Evolutionary conservation across 2,797 vertebrate genomes (phyloP).

Genomic region (Esox masquinongy): DNA sequence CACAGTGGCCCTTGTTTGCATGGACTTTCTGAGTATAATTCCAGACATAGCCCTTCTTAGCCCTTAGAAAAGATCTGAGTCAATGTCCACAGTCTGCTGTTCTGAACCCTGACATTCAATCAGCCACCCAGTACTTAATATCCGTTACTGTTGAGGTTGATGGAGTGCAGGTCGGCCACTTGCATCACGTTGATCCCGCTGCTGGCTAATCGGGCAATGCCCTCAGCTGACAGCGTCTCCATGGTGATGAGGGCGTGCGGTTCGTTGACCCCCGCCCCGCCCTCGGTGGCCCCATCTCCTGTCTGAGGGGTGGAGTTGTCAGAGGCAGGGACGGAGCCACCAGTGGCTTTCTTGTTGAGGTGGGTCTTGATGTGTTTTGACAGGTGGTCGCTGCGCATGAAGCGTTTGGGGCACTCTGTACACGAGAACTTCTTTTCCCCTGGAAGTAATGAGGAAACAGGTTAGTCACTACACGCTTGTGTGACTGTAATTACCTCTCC

Average conservation of each 20-base stretch:
- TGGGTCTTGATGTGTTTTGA: constrained; percentile 98
- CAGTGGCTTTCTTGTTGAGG: constrained; percentile 84
- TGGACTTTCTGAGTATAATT: constrained; percentile 10
- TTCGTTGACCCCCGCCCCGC: constrained; percentile 33
- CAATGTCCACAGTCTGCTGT: constrained; percentile 24
- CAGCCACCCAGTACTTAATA: constrained; percentile 85
- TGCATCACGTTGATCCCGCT: constrained; percentile 96
- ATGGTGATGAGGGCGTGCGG: constrained; percentile 87
- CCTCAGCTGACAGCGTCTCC: constrained; percentile 92
- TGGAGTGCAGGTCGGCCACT: constrained; percentile 89
- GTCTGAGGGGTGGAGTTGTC: constrained; percentile 71
- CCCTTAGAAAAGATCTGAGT: constrained; percentile 40
- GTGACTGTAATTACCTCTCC: neutral
- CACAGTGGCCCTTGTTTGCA: constrained; percentile 34
- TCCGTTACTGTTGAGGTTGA: constrained; percentile 89
- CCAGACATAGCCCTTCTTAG: constrained; percentile 54
- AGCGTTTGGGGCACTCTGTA: constrained; percentile 91
- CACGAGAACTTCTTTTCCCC: constrained; percentile 94
- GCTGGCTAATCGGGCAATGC: constrained; percentile 87
- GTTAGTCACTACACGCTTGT: neutral
- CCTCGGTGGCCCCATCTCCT: neutral
- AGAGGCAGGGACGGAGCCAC: constrained; percentile 38
- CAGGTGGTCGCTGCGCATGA: constrained; percentile 97
- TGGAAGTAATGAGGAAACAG: constrained; percentile 43
- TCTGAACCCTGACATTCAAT: constrained; percentile 16